phyloP scores from a whole-genome alignment of 2,797 vertebrate species.

The Bradypus variegatus region DNA sequence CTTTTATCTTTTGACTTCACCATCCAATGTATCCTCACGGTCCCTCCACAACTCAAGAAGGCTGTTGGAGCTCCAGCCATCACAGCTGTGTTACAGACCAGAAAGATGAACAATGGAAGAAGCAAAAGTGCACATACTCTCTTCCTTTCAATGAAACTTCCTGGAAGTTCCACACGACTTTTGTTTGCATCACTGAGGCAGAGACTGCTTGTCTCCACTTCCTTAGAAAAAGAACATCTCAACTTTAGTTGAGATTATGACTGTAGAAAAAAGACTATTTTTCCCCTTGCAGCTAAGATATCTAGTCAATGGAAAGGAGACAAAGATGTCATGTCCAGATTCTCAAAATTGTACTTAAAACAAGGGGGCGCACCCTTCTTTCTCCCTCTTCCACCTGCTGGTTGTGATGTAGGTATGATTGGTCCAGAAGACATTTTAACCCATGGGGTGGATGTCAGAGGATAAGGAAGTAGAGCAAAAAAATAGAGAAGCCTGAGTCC shows the following conservation, averaged over 20 bases:
- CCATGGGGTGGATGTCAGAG: not conserved
- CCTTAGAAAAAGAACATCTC: not conserved
- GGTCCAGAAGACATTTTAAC: not conserved
- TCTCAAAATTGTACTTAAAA: not conserved
- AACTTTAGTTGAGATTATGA: not conserved
- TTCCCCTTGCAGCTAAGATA: not conserved
- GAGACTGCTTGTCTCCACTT: not conserved
- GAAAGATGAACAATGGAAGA: not conserved
- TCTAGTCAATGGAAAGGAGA: not conserved
- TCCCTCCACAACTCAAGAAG: not conserved
- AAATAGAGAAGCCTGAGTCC: not conserved
- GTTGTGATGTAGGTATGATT: not conserved
- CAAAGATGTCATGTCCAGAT: not conserved
- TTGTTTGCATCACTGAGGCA: not conserved
- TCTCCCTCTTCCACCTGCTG: not conserved
- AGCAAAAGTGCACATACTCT: not conserved
- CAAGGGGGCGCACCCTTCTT: not conserved
- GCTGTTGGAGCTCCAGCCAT: not conserved
- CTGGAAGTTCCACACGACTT: not conserved
- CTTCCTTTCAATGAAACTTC: not conserved
- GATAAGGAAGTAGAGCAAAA: fast-evolving
- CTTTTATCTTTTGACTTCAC: not conserved
- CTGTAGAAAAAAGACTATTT: not conserved
- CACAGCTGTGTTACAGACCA: not conserved
- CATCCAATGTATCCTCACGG: not conserved